Percentiles rank a stretch among this genome's conserved stretches.
These are phyloP conservation scores for Nothura maculosa DNA, from an alignment of 2,797 vertebrate species.

Conservation along the genomic window DNA sequence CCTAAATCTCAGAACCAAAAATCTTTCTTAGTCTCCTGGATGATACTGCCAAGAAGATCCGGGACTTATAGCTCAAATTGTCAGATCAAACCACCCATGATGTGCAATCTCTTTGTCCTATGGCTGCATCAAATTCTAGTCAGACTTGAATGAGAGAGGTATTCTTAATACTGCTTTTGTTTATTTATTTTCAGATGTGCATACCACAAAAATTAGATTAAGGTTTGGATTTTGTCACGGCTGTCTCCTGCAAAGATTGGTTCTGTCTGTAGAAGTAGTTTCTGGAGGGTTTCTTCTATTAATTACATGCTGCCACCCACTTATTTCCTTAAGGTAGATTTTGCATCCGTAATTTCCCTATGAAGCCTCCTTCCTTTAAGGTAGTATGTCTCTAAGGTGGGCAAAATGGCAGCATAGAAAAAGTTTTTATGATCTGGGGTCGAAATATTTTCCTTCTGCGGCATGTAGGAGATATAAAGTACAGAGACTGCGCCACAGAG, in stretches of 20 bases:
- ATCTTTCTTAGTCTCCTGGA: neutral
- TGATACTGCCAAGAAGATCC: neutral
- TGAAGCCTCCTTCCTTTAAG: slow-evolving; percentile 63
- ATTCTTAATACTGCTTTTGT: slow-evolving; percentile 47
- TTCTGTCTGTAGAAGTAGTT: slow-evolving; percentile 63
- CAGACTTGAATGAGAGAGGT: slow-evolving; percentile 58
- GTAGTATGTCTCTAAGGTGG: neutral
- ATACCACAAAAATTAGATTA: slow-evolving; percentile 74
- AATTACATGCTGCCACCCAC: slow-evolving; percentile 68
- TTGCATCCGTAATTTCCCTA: slow-evolving; percentile 49
- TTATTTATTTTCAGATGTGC: slow-evolving; percentile 63
- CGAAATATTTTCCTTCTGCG: neutral
- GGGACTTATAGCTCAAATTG: neutral
- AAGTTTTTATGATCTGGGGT: neutral
- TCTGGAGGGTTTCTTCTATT: slow-evolving; percentile 67
- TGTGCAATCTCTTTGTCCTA: slow-evolving; percentile 27
- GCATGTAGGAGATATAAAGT: neutral
- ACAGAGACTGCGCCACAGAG: neutral
- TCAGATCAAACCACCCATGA: neutral
- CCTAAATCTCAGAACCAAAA: neutral
- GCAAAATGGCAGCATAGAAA: neutral
- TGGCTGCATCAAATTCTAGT: slow-evolving; percentile 17
- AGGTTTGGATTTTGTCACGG: slow-evolving; percentile 55
- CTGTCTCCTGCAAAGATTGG: slow-evolving; percentile 58
- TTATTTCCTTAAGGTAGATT: slow-evolving; percentile 66